Conservation (phyloP, 2,797 vertebrate species). For the Myoxocephalus aenaeus region DNA sequence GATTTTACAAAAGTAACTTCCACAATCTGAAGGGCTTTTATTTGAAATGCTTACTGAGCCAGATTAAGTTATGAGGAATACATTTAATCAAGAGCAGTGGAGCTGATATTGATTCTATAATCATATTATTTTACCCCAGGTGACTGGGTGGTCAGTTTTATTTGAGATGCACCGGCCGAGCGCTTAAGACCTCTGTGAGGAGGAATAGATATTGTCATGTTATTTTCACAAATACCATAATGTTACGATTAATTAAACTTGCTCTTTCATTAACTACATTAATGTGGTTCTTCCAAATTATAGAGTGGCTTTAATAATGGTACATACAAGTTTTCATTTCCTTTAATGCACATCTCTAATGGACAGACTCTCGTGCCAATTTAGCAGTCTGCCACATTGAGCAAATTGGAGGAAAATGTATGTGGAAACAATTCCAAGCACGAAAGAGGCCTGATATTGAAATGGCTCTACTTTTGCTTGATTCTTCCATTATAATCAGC, state of each 20-base stretch:
- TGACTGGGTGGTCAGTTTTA: slow-evolving; percentile 39
- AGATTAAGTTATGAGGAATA: slow-evolving; percentile 52
- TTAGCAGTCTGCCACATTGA: slow-evolving; percentile 42
- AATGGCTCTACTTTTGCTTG: slow-evolving; percentile 38
- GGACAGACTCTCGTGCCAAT: slow-evolving; percentile 50
- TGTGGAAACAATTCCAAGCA: slow-evolving; percentile 52
- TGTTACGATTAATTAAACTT: slow-evolving; percentile 34
- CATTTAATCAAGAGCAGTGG: slow-evolving; percentile 60
- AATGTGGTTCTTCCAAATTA: slow-evolving; percentile 31
- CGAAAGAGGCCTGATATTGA: slow-evolving; percentile 32
- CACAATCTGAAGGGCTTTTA: slow-evolving; percentile 31
- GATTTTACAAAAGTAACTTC: slow-evolving; percentile 9
- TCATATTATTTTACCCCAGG: slow-evolving; percentile 37
- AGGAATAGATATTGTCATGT: slow-evolving; percentile 32
- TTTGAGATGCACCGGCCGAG: slow-evolving; percentile 25
- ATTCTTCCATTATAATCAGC: slow-evolving; percentile 25
- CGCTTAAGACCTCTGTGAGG: slow-evolving; percentile 29
- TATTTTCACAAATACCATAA: slow-evolving; percentile 30
- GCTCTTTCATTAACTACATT: slow-evolving; percentile 46
- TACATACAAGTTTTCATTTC: slow-evolving; percentile 53
- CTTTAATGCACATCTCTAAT: slow-evolving; percentile 60
- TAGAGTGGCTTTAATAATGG: slow-evolving; percentile 35
- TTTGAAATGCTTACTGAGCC: slow-evolving; percentile 39
- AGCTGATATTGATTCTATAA: slow-evolving; percentile 57
- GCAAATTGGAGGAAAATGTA: slow-evolving; percentile 54